Evolutionary conservation across 35 echinoderm and acorn worm species (phyloP).

Genomic region (Ophiothrix spiculata): DNA sequence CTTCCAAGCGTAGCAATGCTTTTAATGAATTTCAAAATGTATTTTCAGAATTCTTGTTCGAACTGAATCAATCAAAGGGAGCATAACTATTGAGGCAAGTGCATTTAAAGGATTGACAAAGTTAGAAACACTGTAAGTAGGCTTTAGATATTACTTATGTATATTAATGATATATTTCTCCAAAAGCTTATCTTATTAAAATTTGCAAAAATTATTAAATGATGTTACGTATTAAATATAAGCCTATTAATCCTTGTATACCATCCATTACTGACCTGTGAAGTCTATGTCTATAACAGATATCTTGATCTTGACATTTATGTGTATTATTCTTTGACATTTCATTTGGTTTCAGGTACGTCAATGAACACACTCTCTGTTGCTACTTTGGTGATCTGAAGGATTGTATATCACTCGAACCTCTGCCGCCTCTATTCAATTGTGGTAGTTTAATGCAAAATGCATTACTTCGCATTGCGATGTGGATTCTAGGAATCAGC

Average conservation of each 20-base stretch:
- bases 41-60: background rate
- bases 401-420: background rate
- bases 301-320: background rate
- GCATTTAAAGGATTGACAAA: background rate
- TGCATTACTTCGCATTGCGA: background rate
- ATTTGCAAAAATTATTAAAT: too few relatives aligned
- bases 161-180: background rate
- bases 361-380: background rate
- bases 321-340: background rate
- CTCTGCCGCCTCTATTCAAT: background rate
- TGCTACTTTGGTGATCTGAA: background rate
- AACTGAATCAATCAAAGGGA: background rate
- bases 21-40: background rate
- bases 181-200: background rate
- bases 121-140: background rate
- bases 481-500: background rate
- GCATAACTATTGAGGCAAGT: background rate
- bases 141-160: background rate
- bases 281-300: too few relatives aligned
- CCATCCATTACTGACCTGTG: too few relatives aligned
- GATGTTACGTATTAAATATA: too few relatives aligned
- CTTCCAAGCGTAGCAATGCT: background rate
- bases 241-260: too few relatives aligned
- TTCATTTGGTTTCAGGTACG: background rate
- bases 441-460: background rate